Base-by-base conservation (phyloP, 2,888 invertebrate genomes). In the Chrysolina americana region DNA sequence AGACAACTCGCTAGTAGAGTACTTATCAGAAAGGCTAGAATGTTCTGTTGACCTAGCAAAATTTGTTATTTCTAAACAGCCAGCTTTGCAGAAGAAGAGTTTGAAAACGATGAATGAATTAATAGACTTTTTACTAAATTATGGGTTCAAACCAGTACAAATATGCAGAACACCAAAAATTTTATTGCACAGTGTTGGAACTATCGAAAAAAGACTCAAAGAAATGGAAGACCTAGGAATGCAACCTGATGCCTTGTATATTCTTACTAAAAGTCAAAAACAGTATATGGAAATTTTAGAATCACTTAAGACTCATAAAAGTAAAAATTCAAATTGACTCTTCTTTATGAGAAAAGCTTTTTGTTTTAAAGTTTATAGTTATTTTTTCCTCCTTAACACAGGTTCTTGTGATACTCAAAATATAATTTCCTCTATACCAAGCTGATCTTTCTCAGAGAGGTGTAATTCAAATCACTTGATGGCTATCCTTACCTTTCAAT, bases 121-220 rank as follows among this genome's bases (percentile, higher is more conserved):
- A 19, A 86, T 89, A 8, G 88, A 89, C 75, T 88, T 87, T 73
- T 79, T 90, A 44, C 86, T 83, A 64, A 79, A 81, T n/a, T 82
- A 87, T 81, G 89, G 88, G 6, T 89, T 87, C 78, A 85, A 83
- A 28, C 81, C 87, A 0, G 70, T 77, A 19, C 88, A 89, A 66
- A 87, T 90, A 47, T 84, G 83, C 69, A 80, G 85, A 47, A 83
- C 86, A 9, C 89, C 89, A 8, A 87, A 89, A 81, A 86, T 89
- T 70, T 80, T 89, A 41, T 81, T 89, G 5, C 89, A 89, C 76
- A 88, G 88, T 80, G 81, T 87, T 3, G 85, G 87, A 76, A 89
- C 89, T 15, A 86, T 85, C 2, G 83, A 85, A 74, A 85, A 85
- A 72, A 82, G 89, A 72, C 76, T 89, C 17, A 81, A 83, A 70